These are phyloP conservation scores for Apodemus sylvaticus DNA, from an alignment of 2,113 vertebrate species.

Conservation along the genomic window DNA sequence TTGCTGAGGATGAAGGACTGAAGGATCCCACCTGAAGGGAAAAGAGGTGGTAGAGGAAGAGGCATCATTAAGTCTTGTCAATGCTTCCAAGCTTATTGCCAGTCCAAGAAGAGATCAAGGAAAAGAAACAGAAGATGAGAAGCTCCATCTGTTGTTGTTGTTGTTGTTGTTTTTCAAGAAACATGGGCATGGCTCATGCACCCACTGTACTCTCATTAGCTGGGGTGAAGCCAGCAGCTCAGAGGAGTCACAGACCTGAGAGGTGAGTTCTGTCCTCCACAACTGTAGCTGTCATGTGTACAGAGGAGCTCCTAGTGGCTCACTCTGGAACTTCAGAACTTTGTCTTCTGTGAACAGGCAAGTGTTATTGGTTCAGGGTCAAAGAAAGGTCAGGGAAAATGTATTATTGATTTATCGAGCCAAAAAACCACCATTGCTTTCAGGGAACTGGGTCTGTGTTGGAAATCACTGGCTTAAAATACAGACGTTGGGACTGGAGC, in stretches of 20 bases:
- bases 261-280: neutral
- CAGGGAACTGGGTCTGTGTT: neutral
- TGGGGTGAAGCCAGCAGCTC: neutral
- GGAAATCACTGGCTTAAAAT: neutral
- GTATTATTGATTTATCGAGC: neutral
- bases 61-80: neutral
- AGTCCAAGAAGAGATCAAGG: neutral
- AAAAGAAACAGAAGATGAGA: neutral
- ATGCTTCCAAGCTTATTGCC: neutral
- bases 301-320: neutral
- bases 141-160: too few relatives aligned
- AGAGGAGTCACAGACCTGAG: neutral
- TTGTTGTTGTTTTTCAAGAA: neutral
- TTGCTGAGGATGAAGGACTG: neutral
- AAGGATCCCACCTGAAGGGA: too few relatives aligned
- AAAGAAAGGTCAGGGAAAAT: neutral
- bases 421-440: slow-evolving; percentile 9
- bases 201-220: neutral
- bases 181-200: neutral
- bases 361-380: neutral
- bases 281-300: neutral
- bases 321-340: neutral
- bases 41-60: neutral
- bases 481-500: neutral
- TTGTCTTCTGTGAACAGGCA: neutral